These are phyloP conservation scores for Australoheros facetus DNA, from an alignment of 2,797 vertebrate genomes.

Conservation along the genomic window DNA sequence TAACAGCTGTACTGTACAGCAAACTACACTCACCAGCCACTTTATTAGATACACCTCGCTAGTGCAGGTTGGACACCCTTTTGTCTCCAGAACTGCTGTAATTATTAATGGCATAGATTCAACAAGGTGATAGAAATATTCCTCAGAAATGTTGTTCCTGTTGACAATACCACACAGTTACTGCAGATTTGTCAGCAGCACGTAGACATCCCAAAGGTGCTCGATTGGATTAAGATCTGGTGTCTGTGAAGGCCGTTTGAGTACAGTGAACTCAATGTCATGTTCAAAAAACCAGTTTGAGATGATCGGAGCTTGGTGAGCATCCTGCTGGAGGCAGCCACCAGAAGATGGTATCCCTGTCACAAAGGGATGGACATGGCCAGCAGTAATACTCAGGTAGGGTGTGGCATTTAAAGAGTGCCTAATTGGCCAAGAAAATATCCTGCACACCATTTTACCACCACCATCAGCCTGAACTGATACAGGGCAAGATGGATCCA, in stretches of 20 bases:
- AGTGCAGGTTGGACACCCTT: not conserved
- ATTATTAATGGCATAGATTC: not conserved
- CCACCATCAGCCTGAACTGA: not conserved
- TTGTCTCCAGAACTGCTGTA: not conserved
- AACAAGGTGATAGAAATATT: not conserved
- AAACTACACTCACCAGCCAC: not conserved
- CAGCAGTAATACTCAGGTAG: not conserved
- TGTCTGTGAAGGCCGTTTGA: no score
- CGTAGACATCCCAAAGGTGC: no score
- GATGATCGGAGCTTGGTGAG: no score
- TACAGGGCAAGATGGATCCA: not conserved
- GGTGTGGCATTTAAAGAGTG: not conserved
- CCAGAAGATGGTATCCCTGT: no score
- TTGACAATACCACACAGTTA: not conserved
- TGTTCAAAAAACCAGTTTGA: no score
- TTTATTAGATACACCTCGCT: not conserved
- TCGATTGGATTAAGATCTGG: no score
- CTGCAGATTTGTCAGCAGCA: not conserved
- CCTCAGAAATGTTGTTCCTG: not conserved
- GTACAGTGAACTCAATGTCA: no score
- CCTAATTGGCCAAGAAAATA: not conserved
- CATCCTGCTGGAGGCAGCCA: no score
- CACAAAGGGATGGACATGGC: not conserved
- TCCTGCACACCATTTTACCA: not conserved
- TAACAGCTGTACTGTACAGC: not conserved